Percentiles rank a stretch among this genome's conserved stretches.
phyloP scores from a whole-genome alignment of 2,888 invertebrate species.

The Callosobruchus maculatus region DNA sequence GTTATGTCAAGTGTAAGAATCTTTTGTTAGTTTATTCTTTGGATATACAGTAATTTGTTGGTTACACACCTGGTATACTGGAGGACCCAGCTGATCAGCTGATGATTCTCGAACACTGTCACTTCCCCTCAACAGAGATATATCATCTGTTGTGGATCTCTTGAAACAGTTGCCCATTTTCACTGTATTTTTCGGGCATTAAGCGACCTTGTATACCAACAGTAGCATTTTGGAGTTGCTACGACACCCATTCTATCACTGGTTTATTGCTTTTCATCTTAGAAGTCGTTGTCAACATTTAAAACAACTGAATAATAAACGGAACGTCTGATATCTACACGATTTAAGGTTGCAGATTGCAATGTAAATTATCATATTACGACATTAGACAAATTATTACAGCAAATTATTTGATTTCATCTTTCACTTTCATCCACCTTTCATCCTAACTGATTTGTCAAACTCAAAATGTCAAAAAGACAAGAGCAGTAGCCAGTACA shows the following conservation, averaged over 20 bases:
- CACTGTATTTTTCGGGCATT: slow-evolving; percentile 23
- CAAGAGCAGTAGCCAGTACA: no score
- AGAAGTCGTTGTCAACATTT: not conserved
- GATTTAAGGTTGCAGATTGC: not conserved
- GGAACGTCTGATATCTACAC: not conserved
- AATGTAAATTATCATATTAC: not conserved
- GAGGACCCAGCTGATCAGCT: slow-evolving; percentile 57
- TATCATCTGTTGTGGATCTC: slow-evolving; percentile 62
- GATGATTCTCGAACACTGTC: slow-evolving; percentile 56
- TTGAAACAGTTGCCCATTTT: slow-evolving; percentile 71
- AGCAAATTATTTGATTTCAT: no score
- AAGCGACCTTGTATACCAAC: not conserved
- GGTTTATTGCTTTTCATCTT: not conserved
- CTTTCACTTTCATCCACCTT: no score
- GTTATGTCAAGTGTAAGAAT: not conserved
- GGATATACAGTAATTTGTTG: not conserved
- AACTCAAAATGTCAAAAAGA: no score
- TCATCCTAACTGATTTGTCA: no score
- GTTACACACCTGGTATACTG: slow-evolving; percentile 54
- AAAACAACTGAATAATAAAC: not conserved
- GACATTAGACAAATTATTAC: no score
- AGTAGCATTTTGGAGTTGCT: not conserved
- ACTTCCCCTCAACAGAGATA: slow-evolving; percentile 59
- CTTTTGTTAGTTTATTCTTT: not conserved
- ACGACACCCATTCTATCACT: not conserved